These are phyloP conservation scores for Phalacrocorax aristotelis DNA, from an alignment of 2,113 vertebrate genomes.

Conservation along the genomic window DNA sequence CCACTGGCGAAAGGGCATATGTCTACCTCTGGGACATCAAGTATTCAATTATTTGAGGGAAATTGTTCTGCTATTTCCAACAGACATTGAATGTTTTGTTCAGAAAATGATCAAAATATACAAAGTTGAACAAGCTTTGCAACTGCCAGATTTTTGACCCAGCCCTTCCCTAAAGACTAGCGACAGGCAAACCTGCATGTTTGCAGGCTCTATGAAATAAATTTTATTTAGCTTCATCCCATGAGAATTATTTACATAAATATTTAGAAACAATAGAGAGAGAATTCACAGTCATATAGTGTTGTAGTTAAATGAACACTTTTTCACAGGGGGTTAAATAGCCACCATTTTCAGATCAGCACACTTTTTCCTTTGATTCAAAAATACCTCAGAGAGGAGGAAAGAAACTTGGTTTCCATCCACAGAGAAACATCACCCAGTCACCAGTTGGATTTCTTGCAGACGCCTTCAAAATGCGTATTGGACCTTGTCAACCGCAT, in stretches of 20 bases:
- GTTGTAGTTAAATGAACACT: neutral
- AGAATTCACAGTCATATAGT: neutral
- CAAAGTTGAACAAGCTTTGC: neutral
- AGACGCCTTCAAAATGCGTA: neutral
- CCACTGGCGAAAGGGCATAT: neutral
- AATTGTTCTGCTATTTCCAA: conserved; percentile 8
- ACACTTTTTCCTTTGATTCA: neutral
- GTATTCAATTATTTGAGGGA: neutral
- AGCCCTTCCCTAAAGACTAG: neutral
- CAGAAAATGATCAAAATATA: neutral
- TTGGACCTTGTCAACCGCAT: neutral
- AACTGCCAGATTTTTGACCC: neutral
- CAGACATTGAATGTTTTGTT: neutral
- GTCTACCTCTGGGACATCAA: neutral
- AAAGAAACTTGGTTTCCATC: neutral
- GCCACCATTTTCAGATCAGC: neutral
- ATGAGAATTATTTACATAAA: neutral
- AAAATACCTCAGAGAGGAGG: neutral
- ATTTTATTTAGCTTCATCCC: neutral
- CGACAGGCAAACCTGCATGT: neutral
- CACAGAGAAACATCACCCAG: neutral
- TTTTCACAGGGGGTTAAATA: neutral
- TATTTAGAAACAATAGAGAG: neutral
- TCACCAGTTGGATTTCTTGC: neutral
- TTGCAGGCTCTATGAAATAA: neutral